A percentile compares a stretch with the other conserved stretches of the same genome.
Evolutionary conservation across 2,797 vertebrate species (phyloP).

Genomic region (Acipenser transmontanus): DNA sequence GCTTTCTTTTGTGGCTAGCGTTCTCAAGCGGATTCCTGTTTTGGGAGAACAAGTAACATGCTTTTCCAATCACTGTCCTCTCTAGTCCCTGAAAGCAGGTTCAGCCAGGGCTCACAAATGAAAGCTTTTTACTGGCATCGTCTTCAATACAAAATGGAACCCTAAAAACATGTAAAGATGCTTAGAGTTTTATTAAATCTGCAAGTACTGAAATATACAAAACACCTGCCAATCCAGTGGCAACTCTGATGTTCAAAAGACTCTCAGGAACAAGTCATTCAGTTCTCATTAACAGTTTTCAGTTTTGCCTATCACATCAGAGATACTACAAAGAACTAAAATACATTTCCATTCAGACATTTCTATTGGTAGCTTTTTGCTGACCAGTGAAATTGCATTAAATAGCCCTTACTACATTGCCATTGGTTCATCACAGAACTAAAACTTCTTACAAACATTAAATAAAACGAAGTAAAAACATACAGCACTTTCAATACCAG

Average conservation of each 20-base stretch:
- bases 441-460: no score
- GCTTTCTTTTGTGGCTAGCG: no score
- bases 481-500: no score
- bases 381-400: not conserved
- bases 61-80: no score
- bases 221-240: conserved; percentile 78
- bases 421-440: not conserved
- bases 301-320: not conserved
- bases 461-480: no score
- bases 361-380: conserved; percentile 10
- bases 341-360: not conserved
- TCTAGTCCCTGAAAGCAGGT: no score
- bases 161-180: conserved; percentile 20
- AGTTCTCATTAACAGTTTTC: conserved; percentile 12
- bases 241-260: conserved; percentile 57
- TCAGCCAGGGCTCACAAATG: no score
- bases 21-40: no score
- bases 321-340: not conserved
- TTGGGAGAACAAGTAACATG: no score
- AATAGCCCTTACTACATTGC: conserved; percentile 1
- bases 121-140: no score
- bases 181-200: conserved; percentile 52
- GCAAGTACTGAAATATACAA: conserved; percentile 72
- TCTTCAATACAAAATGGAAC: not conserved
- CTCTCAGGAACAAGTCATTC: conserved; percentile 33